Conservation (phyloP, 2,888 invertebrate genomes). For the Drosophila ustulata region DNA sequence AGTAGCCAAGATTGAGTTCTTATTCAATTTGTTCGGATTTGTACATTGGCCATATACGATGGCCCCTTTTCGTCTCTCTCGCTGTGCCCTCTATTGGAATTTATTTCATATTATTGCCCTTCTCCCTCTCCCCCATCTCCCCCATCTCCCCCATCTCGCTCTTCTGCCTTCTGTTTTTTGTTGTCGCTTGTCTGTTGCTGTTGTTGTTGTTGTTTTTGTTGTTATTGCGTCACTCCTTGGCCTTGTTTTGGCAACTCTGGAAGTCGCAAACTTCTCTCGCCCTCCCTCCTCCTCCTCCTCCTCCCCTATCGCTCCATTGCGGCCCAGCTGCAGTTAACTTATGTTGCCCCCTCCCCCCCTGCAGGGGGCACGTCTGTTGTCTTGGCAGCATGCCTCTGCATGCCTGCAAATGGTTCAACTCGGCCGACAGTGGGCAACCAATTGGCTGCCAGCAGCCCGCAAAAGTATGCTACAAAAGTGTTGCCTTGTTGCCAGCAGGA, state of each 20-base stretch:
- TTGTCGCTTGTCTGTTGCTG: no score
- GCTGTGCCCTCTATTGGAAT: conserved; percentile 53
- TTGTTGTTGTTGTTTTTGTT: conserved; percentile 30
- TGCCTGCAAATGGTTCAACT: conserved; percentile 44
- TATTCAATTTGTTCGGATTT: conserved; percentile 79
- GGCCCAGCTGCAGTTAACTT: conserved; percentile 78
- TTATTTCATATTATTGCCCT: conserved; percentile 73
- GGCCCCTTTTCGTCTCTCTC: conserved; percentile 8
- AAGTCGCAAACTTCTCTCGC: conserved; percentile 53
- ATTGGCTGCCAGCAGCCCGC: conserved; percentile 58
- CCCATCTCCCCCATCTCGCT: no score
- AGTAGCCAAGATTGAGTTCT: conserved; percentile 79
- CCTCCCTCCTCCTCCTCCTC: not conserved
- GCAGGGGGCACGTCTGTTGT: conserved; percentile 33
- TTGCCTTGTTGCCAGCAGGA: conserved; percentile 12
- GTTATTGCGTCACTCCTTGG: conserved; percentile 57
- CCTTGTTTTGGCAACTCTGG: conserved; percentile 67
- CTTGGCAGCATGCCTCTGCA: conserved; percentile 42
- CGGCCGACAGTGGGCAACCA: conserved; percentile 48
- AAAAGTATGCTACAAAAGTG: conserved; percentile 70
- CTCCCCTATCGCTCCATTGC: conserved; percentile 22
- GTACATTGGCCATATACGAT: conserved; percentile 43
- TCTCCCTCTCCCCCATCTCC: not conserved
- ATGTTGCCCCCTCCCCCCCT: not conserved
- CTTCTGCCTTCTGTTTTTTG: conserved; percentile 4